phyloP scores from a whole-genome alignment of 2,888 invertebrate genomes.

The Nezara viridula region DNA sequence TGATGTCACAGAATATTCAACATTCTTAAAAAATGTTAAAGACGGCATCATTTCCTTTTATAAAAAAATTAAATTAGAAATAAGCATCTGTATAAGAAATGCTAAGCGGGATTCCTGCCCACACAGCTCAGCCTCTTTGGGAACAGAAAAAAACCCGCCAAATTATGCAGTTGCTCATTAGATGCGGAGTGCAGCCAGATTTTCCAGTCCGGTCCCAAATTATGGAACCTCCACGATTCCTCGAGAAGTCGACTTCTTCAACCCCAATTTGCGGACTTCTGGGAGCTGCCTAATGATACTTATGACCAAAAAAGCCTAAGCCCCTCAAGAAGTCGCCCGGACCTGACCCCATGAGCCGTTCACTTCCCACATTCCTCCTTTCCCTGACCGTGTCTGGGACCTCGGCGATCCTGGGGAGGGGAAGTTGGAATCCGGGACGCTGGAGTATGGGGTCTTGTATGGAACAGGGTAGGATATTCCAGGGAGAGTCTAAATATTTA shows the following conservation, averaged over 20 bases:
- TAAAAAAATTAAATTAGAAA: not conserved
- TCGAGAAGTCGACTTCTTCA: not conserved
- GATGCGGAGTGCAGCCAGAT: not conserved
- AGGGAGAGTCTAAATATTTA: no score
- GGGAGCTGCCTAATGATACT: not conserved
- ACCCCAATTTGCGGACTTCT: not conserved
- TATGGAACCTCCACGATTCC: not conserved
- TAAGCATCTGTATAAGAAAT: not conserved
- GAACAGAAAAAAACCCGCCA: not conserved
- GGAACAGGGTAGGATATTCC: no score
- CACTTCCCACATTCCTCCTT: conserved; percentile 20
- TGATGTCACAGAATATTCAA: not conserved
- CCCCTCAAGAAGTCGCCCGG: not conserved
- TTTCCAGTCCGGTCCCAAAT: not conserved
- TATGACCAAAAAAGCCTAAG: conserved; percentile 9
- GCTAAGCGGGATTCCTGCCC: not conserved
- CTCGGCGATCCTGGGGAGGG: not conserved
- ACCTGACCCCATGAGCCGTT: not conserved
- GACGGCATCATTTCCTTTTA: not conserved
- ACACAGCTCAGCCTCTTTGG: not conserved
- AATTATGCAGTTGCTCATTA: conserved; percentile 35
- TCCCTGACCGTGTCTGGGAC: not conserved
- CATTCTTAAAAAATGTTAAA: not conserved
- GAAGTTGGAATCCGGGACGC: not conserved
- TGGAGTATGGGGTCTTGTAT: no score